Base-by-base conservation (phyloP, 2,113 vertebrate species). In the Danionella cerebrum region DNA sequence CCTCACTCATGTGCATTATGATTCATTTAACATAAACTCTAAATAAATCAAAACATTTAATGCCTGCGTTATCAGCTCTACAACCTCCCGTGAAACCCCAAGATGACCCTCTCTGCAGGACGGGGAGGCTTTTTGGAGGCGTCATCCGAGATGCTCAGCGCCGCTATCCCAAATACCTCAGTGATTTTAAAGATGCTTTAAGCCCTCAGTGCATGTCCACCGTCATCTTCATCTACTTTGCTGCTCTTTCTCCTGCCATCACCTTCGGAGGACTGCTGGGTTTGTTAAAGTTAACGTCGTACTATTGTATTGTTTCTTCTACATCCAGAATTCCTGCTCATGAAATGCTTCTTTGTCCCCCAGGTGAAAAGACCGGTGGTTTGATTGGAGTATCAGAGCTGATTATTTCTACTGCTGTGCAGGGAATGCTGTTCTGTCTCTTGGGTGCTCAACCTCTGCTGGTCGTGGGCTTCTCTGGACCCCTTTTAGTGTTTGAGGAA, bases 221-320 rank as follows among this genome's bases (percentile, higher is more conserved):
- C 0, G 84, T 98, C 29, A 94, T 98, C 81, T 98, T 98, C 79
- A 98, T 98, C 85, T 98, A 98, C 85, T 98, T 98, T 0, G 96
- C 96, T 0, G 95, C 95, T 0, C 89, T 98, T 33, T 98, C 96
- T 0, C 95, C 96, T 0, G 95, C 95, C 76, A 95, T 98, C 76
- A 98, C 96, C 8, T 98, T 98, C 0, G 96, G 96, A 53, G 96
- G 96, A 1, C 87, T 98, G 8, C 88, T 98, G 66, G 95, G 94
- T 94, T 75, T 89, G 89, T 72, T 1, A 18, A 2, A 25, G 6
- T 31, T 8, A n/a, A 35, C n/a, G n/a, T n/a, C n/a, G n/a, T n/a
- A n/a, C 21, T 1, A 5, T 44, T 44, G 18, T 13, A 12, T 6
- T 31, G 7, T 45, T 33, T 33, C 48, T 16, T 29, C 11, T 31